Base-by-base conservation (phyloP, 2,888 invertebrate genomes). In the Laothoe populi region DNA sequence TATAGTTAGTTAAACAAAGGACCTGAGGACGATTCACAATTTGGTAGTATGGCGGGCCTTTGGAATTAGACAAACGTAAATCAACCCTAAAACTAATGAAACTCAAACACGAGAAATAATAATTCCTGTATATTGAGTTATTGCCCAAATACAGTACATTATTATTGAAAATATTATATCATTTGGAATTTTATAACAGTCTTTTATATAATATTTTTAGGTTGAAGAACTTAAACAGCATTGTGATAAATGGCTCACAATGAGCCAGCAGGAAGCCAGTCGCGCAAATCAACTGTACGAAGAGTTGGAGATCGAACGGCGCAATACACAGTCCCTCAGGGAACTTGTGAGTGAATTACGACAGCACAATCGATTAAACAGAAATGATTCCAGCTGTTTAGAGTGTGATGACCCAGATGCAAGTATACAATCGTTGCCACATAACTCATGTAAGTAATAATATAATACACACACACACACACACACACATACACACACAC, bases 151-250 rank as follows among this genome's bases (percentile, higher is more conserved):
- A n/a, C n/a, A n/a, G n/a, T n/a, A n/a, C n/a, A n/a, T n/a, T n/a
- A n/a, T n/a, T n/a, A n/a, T n/a, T n/a, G n/a, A n/a, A n/a, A n/a
- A n/a, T n/a, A n/a, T n/a, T n/a, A n/a, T n/a, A n/a, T n/a, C n/a
- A n/a, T n/a, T n/a, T n/a, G n/a, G n/a, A n/a, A n/a, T n/a, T n/a
- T n/a, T n/a, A n/a, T n/a, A n/a, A n/a, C n/a, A n/a, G n/a, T n/a
- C n/a, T n/a, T n/a, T n/a, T n/a, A n/a, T n/a, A n/a, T n/a, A n/a
- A 2, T 58, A 42, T 46, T 61, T 66, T 72, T 76, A 95, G 82
- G 72, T 95, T 23, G 93, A 93, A 8, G 92, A 92, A 62, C 74
- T 92, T 0, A 90, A 88, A 68, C 74, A 78, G 11, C 90, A 93
- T 42, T 81, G 90, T 1, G 88, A 90, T 64, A 88, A 88, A 70